Evolutionary conservation across 2,797 vertebrate genomes (phyloP).

Genomic region (Kryptopterus vitreolus): DNA sequence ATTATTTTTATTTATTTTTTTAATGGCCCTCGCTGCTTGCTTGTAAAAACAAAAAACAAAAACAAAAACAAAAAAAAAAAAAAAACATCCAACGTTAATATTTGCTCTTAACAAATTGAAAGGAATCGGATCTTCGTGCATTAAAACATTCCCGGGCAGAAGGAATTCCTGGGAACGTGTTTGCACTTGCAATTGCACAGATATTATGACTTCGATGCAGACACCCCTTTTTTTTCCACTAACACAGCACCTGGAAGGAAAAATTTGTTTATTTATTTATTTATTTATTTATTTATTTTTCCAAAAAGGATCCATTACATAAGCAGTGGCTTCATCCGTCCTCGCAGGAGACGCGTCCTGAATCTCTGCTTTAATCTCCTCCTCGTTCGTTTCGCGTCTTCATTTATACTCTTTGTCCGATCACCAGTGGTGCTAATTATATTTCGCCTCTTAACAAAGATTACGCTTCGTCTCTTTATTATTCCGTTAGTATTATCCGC

Average conservation of each 20-base stretch:
- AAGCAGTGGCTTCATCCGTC: constrained; percentile 15
- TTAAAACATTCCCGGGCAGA: not conserved
- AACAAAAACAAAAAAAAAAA: constrained; percentile 4
- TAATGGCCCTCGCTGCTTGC: not conserved
- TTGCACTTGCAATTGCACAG: not conserved
- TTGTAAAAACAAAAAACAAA: constrained; percentile 33
- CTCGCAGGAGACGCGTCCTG: constrained; percentile 6
- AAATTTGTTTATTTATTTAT: no score
- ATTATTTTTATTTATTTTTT: constrained; percentile 12
- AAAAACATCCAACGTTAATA: not conserved
- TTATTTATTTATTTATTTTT: no score
- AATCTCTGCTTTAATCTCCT: constrained; percentile 46
- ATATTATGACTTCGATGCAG: not conserved
- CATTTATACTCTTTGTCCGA: constrained; percentile 40
- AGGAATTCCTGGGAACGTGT: not conserved
- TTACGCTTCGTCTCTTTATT: constrained; percentile 42
- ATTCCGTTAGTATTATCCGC: constrained; percentile 42
- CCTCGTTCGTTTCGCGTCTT: constrained; percentile 44
- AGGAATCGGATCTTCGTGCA: not conserved
- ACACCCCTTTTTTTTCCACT: not conserved
- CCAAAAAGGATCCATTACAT: constrained; percentile 30
- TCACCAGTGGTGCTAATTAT: constrained; percentile 48
- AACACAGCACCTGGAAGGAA: not conserved
- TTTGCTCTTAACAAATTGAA: not conserved
- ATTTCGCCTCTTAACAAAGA: constrained; percentile 48